These are phyloP conservation scores for Phytoseiulus persimilis DNA, from an alignment of 2,888 invertebrate species.

Conservation along the genomic window DNA sequence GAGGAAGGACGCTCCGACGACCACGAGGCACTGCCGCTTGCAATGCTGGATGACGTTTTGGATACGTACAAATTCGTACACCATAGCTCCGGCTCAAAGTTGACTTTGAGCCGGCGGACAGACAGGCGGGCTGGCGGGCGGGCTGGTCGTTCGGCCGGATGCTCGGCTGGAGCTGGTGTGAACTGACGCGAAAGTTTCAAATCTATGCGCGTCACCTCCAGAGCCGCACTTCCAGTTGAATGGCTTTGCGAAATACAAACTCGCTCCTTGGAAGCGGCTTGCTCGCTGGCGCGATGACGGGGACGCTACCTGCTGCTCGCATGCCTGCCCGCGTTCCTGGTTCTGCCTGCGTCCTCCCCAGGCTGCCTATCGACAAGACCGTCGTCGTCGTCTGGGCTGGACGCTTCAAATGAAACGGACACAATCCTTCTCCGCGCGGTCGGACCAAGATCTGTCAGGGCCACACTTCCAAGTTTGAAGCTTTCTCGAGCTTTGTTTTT, in stretches of 20 bases:
- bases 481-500: background rate
- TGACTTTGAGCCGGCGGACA: background rate
- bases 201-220: constrained; percentile 37
- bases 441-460: background rate
- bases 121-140: background rate
- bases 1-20: no score
- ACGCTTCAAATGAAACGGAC: background rate
- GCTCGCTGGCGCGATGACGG: background rate
- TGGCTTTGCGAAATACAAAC: background rate
- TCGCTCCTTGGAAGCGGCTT: background rate
- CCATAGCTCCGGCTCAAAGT: background rate
- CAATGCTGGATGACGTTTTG: no score
- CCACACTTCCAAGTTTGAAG: background rate
- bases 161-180: background rate
- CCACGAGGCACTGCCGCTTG: no score
- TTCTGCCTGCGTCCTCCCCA: background rate
- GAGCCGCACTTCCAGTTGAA: constrained; percentile 15
- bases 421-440: background rate
- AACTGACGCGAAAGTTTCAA: constrained; percentile 37
- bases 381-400: background rate
- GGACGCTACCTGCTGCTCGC: background rate
- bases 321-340: background rate
- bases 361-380: background rate
- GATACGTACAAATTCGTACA: background rate
- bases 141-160: no score